These are phyloP conservation scores for Pseudomugil gertrudae DNA, from an alignment of 2,797 vertebrate species.

Conservation along the genomic window DNA sequence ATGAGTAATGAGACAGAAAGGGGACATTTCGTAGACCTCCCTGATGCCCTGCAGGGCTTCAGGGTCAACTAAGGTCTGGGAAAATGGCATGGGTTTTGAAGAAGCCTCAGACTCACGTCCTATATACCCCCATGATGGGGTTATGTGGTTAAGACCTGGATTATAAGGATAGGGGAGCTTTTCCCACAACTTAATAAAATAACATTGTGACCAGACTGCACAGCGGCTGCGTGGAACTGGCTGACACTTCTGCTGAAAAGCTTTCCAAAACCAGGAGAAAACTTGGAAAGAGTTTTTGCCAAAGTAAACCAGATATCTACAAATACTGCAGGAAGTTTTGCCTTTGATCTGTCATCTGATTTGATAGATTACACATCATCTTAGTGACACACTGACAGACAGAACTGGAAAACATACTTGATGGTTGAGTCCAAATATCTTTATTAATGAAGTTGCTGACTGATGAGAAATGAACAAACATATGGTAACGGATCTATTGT, in stretches of 20 bases:
- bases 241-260: not conserved
- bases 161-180: constrained; percentile 4
- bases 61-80: constrained; percentile 30
- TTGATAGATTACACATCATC: not conserved
- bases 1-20: constrained; percentile 64
- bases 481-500: not conserved
- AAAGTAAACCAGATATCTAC: not conserved
- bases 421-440: not conserved
- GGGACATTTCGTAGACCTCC: constrained; percentile 45
- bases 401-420: not conserved
- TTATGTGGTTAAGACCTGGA: constrained; percentile 44
- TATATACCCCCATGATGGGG: constrained; percentile 53
- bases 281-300: not conserved
- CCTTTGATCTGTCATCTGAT: not conserved
- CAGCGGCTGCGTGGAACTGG: constrained; percentile 1
- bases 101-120: constrained; percentile 43
- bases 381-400: not conserved
- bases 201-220: constrained; percentile 6
- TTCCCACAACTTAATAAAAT: constrained; percentile 52
- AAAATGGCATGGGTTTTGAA: constrained; percentile 54
- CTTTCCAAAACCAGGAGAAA: not conserved
- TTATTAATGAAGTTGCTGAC: not conserved
- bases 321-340: not conserved
- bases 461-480: not conserved
- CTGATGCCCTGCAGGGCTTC: constrained; percentile 23